These are phyloP conservation scores for Aurelia coerulea DNA, from an alignment of 30 jellyfish, hydroid and myxozoan genomes.

Conservation along the genomic window DNA sequence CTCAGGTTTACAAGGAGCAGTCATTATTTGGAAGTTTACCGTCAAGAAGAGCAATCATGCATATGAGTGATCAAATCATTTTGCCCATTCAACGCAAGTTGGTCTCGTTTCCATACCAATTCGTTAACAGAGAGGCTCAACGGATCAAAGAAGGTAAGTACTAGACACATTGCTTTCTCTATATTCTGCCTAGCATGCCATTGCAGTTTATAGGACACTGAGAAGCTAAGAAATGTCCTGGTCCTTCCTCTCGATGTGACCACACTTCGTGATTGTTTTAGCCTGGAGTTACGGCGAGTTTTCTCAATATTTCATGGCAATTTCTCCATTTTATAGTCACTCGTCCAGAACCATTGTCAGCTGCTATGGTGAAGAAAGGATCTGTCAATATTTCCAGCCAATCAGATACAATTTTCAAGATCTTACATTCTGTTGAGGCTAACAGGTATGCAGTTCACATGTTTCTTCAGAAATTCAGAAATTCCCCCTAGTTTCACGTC, in stretches of 20 bases:
- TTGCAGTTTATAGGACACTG: too few species aligned
- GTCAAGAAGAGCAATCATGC: constrained; percentile 51
- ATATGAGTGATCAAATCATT: constrained; percentile 45
- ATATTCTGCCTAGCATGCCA: too few species aligned
- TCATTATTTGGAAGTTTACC: constrained; percentile 49
- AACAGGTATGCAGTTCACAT: constrained; percentile 17
- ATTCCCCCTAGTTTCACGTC: too few species aligned
- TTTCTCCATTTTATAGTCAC: background rate
- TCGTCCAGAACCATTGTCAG: constrained; percentile 51
- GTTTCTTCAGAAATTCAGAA: background rate
- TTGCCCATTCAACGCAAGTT: constrained; percentile 51
- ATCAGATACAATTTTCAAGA: constrained; percentile 50
- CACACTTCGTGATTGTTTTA: too few species aligned
- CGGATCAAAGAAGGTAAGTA: constrained; percentile 30
- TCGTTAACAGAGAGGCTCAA: background rate
- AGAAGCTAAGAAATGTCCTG: too few species aligned
- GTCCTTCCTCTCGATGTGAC: too few species aligned
- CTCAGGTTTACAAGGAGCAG: constrained; percentile 7
- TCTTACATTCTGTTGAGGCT: constrained; percentile 50
- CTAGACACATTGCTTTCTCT: too few species aligned
- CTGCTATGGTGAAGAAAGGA: constrained; percentile 34
- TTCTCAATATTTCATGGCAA: background rate
- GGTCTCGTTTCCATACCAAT: constrained; percentile 10
- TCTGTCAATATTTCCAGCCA: background rate
- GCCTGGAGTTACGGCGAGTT: too few species aligned